Conservation (phyloP, 2,797 vertebrate genomes). For the Nyctalus aviator region DNA sequence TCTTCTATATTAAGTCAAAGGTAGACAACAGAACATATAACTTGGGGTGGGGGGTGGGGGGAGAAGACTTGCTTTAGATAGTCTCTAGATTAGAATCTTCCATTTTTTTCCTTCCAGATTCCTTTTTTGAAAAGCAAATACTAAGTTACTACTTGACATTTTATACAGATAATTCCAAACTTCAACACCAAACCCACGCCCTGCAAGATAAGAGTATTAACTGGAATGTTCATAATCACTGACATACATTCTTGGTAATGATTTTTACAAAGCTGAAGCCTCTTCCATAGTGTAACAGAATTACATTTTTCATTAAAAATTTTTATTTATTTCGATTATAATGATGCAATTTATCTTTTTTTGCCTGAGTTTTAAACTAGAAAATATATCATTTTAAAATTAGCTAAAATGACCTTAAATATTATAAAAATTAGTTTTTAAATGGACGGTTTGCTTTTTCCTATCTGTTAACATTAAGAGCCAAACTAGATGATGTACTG, state of each 20-base stretch:
- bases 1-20: background rate
- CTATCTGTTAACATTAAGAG: background rate
- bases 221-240: background rate
- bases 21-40: background rate
- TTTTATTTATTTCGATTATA: constrained; percentile 21
- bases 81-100: background rate
- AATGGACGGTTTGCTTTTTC: background rate
- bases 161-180: constrained; percentile 38
- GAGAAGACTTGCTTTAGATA: background rate
- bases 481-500: background rate
- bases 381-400: constrained; percentile 4
- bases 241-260: constrained; percentile 9
- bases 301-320: background rate
- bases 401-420: background rate
- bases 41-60: rapidly evolving
- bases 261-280: background rate
- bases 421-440: background rate
- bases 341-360: constrained; percentile 14
- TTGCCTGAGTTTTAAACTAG: background rate
- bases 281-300: background rate
- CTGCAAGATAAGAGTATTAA: background rate
- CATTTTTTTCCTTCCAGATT: constrained; percentile 1
- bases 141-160: constrained; percentile 2
- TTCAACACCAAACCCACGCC: constrained; percentile 30
- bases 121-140: constrained; percentile 27